A percentile compares a stretch with the other conserved stretches of the same genome.
phyloP scores from a whole-genome alignment of 2,113 vertebrate species.

The Oryzias melastigma region DNA sequence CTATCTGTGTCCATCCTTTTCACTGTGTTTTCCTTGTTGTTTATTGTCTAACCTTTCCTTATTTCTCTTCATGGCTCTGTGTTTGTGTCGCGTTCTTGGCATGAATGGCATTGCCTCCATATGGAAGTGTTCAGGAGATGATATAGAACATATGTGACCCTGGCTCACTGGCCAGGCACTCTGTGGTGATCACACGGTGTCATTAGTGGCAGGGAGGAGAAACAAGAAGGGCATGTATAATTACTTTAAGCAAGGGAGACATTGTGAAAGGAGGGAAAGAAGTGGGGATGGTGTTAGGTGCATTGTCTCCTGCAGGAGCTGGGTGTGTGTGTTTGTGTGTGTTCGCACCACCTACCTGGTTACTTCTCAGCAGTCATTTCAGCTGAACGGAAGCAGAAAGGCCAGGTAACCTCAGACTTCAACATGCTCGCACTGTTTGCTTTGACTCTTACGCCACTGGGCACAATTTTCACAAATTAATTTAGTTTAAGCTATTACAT shows the following conservation, averaged over 20 bases:
- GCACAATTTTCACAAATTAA: slow-evolving; percentile 45
- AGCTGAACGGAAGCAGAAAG: slow-evolving; percentile 48
- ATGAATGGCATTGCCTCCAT: slow-evolving; percentile 61
- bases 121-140: slow-evolving; percentile 74
- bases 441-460: slow-evolving; percentile 47
- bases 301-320: slow-evolving; percentile 53
- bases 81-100: slow-evolving; percentile 61
- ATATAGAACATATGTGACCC: slow-evolving; percentile 76
- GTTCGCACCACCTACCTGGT: slow-evolving; percentile 33
- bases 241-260: slow-evolving; percentile 65
- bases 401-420: slow-evolving; percentile 44
- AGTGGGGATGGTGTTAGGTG: slow-evolving; percentile 45
- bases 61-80: slow-evolving; percentile 24
- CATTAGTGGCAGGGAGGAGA: slow-evolving; percentile 65
- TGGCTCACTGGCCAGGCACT: slow-evolving; percentile 51
- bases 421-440: slow-evolving; percentile 41
- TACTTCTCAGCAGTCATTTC: slow-evolving; percentile 39
- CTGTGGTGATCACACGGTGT: slow-evolving; percentile 64
- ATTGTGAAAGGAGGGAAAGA: slow-evolving; percentile 47
- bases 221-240: slow-evolving; percentile 64
- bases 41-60: slow-evolving; percentile 5
- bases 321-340: slow-evolving; percentile 8
- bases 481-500: slow-evolving; percentile 45
- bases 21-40: slow-evolving; percentile 12
- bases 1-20: slow-evolving; percentile 6